Conservation (phyloP, 2,113 vertebrate genomes). For the Actenoides lindsayi region DNA sequence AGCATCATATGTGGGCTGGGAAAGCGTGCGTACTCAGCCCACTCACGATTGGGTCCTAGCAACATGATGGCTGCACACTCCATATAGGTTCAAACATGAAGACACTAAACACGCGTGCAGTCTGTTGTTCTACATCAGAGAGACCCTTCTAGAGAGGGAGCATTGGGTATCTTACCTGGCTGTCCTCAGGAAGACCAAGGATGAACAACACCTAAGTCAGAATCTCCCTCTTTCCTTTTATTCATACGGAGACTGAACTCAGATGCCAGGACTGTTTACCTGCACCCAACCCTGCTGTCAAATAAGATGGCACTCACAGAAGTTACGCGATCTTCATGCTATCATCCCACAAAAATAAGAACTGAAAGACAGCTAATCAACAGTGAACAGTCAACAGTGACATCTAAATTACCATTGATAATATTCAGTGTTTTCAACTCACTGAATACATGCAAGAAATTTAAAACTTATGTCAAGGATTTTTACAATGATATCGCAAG, state of each 20-base stretch:
- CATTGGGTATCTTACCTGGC: not conserved
- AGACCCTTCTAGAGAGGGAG: not conserved
- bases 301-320: not conserved
- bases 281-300: not conserved
- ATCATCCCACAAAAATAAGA: not conserved
- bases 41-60: not conserved
- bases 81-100: not conserved
- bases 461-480: not conserved
- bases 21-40: not conserved
- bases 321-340: not conserved
- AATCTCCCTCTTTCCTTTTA: not conserved
- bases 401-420: not conserved
- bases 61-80: not conserved
- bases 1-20: not conserved
- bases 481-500: not conserved
- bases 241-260: not conserved
- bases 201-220: not conserved
- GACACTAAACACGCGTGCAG: not conserved
- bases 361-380: not conserved
- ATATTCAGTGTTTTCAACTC: not conserved
- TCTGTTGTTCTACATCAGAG: not conserved
- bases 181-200: not conserved
- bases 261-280: not conserved
- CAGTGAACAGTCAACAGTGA: not conserved
- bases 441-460: not conserved